Base-by-base conservation (phyloP, 2,797 vertebrate genomes). In the Sylvia borin region DNA sequence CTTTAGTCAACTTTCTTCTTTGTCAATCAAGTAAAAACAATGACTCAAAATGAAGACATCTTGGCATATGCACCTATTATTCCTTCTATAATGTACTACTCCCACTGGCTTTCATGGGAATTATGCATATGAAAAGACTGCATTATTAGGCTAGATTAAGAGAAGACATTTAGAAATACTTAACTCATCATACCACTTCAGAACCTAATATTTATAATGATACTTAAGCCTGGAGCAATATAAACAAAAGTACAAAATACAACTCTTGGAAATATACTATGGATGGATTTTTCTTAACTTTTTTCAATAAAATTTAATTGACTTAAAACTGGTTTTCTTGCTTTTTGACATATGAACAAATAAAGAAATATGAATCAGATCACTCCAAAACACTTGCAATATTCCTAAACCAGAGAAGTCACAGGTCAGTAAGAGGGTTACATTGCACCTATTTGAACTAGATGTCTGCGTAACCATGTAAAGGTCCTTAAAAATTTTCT, bases 131-230 rank as follows among this genome's bases (percentile, higher is more conserved):
- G 40, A 92, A 91, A 88, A 54, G 70, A 75, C 29, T 78, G 36
- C 29, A 88, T 91, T 92, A 89, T 67, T 82, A 80, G 38, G 16
- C 31, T 60, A 89, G 43, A 94, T 79, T 87, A 92, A 77, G 60
- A 70, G 31, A 90, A 82, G 50, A 50, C 20, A 57, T 91, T 94
- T 73, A 58, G 57, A 91, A 86, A 87, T 67, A 92, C 48, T 89
- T 85, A 92, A 85, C 27, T 80, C 79, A 94, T 78, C 75, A 85
- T 48, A 65, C 16, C 47, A 85, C 68, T 92, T 92, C 68, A 89
- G 84, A 91, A 43, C 16, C 17, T 93, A 61, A 48, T 62, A 93
- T 71, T 90, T 89, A 61, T 48, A 67, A 80, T 31, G 31, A 10
- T 48, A 71, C 61, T 91, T 95, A 57, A 91, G 34, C 62, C 58